A percentile compares a stretch with the other conserved stretches of the same genome.
Evolutionary conservation across 2,797 vertebrate genomes (phyloP).

Genomic region (Poeciliopsis turneri): DNA sequence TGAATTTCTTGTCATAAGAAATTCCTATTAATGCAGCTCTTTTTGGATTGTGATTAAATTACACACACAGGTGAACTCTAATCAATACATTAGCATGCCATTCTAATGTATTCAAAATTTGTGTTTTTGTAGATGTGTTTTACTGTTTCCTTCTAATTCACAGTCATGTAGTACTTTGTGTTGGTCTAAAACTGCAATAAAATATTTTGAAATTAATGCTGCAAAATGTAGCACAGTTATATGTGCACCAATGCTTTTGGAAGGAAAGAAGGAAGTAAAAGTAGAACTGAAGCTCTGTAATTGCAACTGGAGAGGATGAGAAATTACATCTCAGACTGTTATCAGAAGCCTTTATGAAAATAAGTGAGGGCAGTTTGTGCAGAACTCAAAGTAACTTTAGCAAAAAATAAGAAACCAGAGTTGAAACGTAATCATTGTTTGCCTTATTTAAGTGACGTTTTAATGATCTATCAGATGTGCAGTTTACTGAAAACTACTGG

Average conservation of each 20-base stretch:
- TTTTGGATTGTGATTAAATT: not conserved
- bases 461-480: slow-evolving; percentile 21
- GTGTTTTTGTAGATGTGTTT: not conserved
- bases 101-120: not conserved
- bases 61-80: not conserved
- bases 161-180: not conserved
- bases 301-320: not conserved
- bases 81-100: not conserved
- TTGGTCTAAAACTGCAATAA: not conserved
- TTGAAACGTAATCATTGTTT: slow-evolving; percentile 39
- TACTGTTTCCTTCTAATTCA: not conserved
- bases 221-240: not conserved
- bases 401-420: slow-evolving; percentile 1
- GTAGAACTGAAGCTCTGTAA: not conserved
- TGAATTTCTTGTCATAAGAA: no score
- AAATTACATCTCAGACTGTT: not conserved
- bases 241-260: not conserved
- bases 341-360: not conserved
- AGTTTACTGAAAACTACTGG: slow-evolving; percentile 24
- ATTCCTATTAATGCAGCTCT: not conserved
- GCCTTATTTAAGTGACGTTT: slow-evolving; percentile 31
- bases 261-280: not conserved
- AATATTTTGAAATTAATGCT: not conserved
- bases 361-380: slow-evolving; percentile 1
- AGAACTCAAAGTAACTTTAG: not conserved